Base-by-base conservation (phyloP, 2,888 invertebrate species). In the Ectemnius cavifrons region DNA sequence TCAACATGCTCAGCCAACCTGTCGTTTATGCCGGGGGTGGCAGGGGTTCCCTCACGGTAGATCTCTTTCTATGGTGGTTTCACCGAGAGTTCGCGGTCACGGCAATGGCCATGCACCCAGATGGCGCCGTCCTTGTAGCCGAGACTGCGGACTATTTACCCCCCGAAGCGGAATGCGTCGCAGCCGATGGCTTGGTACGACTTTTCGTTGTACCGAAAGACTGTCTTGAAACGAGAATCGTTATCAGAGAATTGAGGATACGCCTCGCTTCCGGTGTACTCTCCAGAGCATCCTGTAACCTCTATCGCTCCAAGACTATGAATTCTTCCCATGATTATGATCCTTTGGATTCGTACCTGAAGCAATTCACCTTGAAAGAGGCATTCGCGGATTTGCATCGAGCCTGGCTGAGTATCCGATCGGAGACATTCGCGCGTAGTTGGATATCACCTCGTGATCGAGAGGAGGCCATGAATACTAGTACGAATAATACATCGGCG, bases 1-100 rank as follows among this genome's bases (percentile, higher is more conserved):
- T 92, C 60, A 92, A 92, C 84, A 92, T 92, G 92, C 78, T 92
- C 14, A 92, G 90, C 63, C 92, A 92, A 75, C 92, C 92, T 5
- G 92, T 92, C 3, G 90, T 92, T 13, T 92, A 92, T 77, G 92
- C 92, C 0, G 92, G 92, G 0, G 92, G 91, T 4, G 92, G 92
- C 16, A 89, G 89, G 27, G 92, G 92, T 5, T 86, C 86, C 1
- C 81, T 91, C 2, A 92, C 92, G 0, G 86, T 90, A 1, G 92
- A 92, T 66, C 87, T 92, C 8, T 92, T 92, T 71, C 87, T 91
- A 5, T 92, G 92, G 92, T 92, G 92, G 92, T 92, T 92, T 66
- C 91, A 91, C 65, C 88, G 89, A n/a, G 92, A 92, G 79, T 92
- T 92, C 75, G 91, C 90, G 0, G 91, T 91, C 0, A 91, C 92